phyloP scores from a whole-genome alignment of 1,140 invertebrate species.

The Oryctes rhinoceros region DNA sequence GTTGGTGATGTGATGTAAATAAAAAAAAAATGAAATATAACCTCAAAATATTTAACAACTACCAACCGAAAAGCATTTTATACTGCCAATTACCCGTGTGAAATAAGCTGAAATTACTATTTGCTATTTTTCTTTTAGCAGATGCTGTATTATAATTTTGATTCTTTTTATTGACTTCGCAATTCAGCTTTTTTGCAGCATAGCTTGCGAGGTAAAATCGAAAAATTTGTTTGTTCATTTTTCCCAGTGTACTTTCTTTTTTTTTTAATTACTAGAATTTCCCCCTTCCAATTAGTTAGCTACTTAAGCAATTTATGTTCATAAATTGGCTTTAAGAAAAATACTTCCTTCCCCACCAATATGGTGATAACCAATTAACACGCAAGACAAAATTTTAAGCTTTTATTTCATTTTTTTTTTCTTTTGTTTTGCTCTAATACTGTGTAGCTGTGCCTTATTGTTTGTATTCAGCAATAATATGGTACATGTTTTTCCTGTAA shows the following conservation, averaged over 20 bases:
- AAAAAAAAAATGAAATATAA: too few relatives aligned
- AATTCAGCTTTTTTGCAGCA: slow-evolving; percentile 17
- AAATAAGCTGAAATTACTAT: too few relatives aligned
- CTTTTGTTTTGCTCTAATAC: slow-evolving; percentile 37
- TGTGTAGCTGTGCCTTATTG: slow-evolving; percentile 55
- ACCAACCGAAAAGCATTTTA: too few relatives aligned
- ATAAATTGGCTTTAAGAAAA: slow-evolving; percentile 57
- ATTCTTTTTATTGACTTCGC: not conserved
- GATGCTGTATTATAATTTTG: slow-evolving; percentile 5
- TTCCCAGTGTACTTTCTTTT: not conserved
- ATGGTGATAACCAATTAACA: slow-evolving; percentile 28
- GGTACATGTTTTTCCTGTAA: slow-evolving; percentile 51
- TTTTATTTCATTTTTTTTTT: slow-evolving; percentile 19
- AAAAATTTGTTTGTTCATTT: slow-evolving; percentile 34
- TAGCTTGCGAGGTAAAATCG: slow-evolving; percentile 1
- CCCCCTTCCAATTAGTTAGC: slow-evolving; percentile 40
- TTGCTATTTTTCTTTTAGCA: not conserved
- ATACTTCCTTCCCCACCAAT: not conserved
- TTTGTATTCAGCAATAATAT: slow-evolving; percentile 50
- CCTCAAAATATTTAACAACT: too few relatives aligned
- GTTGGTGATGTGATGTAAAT: too few relatives aligned
- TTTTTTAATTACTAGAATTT: slow-evolving; percentile 3
- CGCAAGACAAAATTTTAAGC: not conserved
- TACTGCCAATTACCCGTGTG: too few relatives aligned
- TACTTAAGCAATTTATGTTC: slow-evolving; percentile 57